Evolutionary conservation across 2,113 vertebrate genomes (phyloP).

Genomic region (Narcine bancroftii): DNA sequence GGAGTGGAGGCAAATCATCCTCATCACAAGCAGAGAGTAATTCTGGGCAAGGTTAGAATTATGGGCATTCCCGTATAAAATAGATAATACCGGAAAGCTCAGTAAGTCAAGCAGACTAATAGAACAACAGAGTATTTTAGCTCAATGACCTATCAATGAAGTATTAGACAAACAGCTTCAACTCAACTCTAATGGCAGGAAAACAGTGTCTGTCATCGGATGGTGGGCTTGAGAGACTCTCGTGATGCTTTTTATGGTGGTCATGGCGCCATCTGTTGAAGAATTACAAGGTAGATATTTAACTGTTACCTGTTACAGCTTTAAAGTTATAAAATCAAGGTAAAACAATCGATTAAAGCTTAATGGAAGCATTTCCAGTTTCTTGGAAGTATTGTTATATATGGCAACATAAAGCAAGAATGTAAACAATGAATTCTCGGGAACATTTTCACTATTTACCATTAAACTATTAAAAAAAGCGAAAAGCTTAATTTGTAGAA

Average conservation of each 20-base stretch:
- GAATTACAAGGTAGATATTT: neutral
- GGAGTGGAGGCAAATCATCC: too few species aligned
- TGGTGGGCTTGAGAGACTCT: neutral
- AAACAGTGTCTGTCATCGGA: neutral
- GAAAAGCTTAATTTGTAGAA: neutral
- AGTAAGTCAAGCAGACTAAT: neutral
- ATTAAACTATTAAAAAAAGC: neutral
- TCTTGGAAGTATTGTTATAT: neutral
- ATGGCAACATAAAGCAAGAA: neutral
- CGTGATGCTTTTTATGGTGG: neutral
- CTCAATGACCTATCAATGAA: too few species aligned
- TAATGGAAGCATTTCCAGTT: neutral
- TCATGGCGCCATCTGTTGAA: constrained; percentile 17
- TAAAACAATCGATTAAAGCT: neutral
- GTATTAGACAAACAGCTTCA: neutral
- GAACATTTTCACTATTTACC: neutral
- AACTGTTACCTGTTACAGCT: neutral
- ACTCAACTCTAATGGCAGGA: neutral
- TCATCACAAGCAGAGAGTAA: neutral
- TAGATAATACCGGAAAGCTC: neutral
- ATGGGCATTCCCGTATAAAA: neutral
- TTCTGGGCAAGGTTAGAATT: neutral
- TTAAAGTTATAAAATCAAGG: neutral
- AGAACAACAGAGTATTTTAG: neutral
- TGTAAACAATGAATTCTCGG: neutral